Conservation (phyloP, 2,797 vertebrate species). For the Myoxocephalus aenaeus region DNA sequence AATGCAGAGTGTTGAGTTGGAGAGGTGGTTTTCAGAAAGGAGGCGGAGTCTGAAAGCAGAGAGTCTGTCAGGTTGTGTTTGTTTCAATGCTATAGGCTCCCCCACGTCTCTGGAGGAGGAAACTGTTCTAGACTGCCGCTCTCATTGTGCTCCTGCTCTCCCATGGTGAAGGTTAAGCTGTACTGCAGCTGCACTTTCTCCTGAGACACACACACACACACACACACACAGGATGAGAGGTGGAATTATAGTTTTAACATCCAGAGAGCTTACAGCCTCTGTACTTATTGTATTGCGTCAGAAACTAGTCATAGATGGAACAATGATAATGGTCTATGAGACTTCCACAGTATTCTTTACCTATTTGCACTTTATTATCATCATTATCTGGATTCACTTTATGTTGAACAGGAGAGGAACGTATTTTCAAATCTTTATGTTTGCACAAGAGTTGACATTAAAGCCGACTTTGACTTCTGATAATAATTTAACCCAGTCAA, state of each 20-base stretch:
- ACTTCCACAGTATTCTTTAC: neutral
- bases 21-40: constrained; percentile 27
- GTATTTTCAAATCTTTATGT: too few species aligned
- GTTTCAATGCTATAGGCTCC: constrained; percentile 87
- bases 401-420: too few species aligned
- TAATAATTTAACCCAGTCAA: too few species aligned
- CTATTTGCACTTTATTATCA: too few species aligned
- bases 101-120: constrained; percentile 93
- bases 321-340: neutral
- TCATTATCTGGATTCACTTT: too few species aligned
- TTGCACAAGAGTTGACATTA: too few species aligned
- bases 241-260: neutral
- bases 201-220: constrained; percentile 72
- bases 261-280: neutral
- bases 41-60: constrained; percentile 60
- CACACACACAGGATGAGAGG: too few species aligned
- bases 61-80: constrained; percentile 63
- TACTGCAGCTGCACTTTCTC: constrained; percentile 96
- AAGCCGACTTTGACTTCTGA: too few species aligned
- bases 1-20: constrained; percentile 47
- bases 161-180: constrained; percentile 93
- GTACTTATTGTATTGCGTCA: neutral
- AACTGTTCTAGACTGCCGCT: constrained; percentile 95
- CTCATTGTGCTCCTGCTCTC: constrained; percentile 91
- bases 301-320: neutral